Evolutionary conservation across 2,888 invertebrate genomes (phyloP), one percentile per base, ranked within the genome.

Genomic region (Subacronicta megacephala): DNA sequence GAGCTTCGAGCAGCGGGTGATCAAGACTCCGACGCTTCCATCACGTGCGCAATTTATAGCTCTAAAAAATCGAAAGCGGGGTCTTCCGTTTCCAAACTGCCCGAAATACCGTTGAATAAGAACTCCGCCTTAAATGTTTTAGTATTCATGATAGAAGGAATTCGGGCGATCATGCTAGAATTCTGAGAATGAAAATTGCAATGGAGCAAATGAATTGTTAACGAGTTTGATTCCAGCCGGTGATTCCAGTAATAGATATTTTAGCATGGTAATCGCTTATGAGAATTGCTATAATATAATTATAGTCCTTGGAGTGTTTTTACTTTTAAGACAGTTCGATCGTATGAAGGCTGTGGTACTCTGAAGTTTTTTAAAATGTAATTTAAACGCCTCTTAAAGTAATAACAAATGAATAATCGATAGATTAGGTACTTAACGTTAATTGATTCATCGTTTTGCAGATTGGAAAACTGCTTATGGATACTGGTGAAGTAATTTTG

Each of bases 21-120:
- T 73, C 61, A 58, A 38, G 62, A 45, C 52, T 26, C 59, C 57
- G 37, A 43, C 33, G 62, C 51, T 57, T 47, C 61, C 60, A 75
- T 75, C 83, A 86, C 84, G 84, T 87, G 72, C 83, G 66, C 75
- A 78, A 84, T 87, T 88, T 85, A 85, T 78, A 71, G 78, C 82
- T 80, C 72, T 65, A 76, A 83, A 84, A 78, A 78, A 75, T 53
- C 65, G 60, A 72, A 66, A 68, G 72, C 71, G 64, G 71, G 65
- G 61, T 59, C 67, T 58, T 66, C 52, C 47, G 40, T 52, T 51
- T 41, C 35, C 26, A 59, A 64, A 58, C 63, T 40, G 49, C 59
- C 68, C 57, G 50, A 66, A 58, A 62, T 63, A 50, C 58, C 55
- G 55, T 47, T 57, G 31, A 36, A 53, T 53, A 58, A 62, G 40